Evolutionary conservation across 2,797 vertebrate species (phyloP).

Genomic region (Eulemur mongoz): DNA sequence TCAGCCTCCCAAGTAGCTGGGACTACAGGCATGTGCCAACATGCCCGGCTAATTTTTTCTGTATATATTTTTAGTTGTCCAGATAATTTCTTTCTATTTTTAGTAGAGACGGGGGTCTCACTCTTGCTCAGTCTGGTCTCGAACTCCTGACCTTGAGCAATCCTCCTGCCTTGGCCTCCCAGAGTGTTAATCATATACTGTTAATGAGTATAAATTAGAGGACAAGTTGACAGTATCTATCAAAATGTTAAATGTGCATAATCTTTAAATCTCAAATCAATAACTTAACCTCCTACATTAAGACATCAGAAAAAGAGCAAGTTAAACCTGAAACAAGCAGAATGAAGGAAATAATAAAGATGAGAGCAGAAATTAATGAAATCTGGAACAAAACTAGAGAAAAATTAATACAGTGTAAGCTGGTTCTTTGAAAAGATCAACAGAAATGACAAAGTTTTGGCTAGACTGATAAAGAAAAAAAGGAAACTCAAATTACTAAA

Average conservation of each 20-base stretch:
- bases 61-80: too few relatives aligned
- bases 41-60: too few relatives aligned
- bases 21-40: too few relatives aligned
- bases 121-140: too few relatives aligned
- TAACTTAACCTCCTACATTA: not conserved
- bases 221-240: not conserved
- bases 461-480: not conserved
- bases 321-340: not conserved
- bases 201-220: not conserved
- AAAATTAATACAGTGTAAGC: not conserved
- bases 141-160: too few relatives aligned
- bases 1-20: too few relatives aligned
- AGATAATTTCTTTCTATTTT: too few relatives aligned
- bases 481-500: not conserved
- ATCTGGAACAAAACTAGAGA: not conserved
- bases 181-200: not conserved
- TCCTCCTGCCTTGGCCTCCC: too few relatives aligned
- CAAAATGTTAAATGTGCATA: not conserved
- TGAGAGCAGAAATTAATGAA: slow-evolving; percentile 24
- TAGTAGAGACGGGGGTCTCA: too few relatives aligned
- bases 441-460: not conserved
- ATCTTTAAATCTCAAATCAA: not conserved
- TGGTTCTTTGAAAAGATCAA: not conserved
- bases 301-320: not conserved
- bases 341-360: slow-evolving; percentile 1